Percentiles rank a stretch among this genome's conserved stretches.
These are phyloP conservation scores for Drosophila antonietae DNA, from an alignment of 2,888 invertebrate species.

Conservation along the genomic window DNA sequence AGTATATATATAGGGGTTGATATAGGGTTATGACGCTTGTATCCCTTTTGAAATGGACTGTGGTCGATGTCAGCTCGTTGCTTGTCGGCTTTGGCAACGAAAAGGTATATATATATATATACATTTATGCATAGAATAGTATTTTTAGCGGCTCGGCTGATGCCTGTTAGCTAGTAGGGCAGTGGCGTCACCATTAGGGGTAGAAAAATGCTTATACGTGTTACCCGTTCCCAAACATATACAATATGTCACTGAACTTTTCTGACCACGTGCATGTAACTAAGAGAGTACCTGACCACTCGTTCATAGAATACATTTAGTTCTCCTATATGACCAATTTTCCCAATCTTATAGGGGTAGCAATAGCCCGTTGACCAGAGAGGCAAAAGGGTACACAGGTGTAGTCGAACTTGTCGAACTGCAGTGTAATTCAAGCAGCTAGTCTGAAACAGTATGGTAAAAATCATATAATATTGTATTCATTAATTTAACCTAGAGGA, in stretches of 20 bases:
- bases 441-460: conserved; percentile 25
- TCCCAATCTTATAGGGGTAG: conserved; percentile 38
- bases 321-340: conserved; percentile 20
- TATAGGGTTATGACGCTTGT: conserved; percentile 14
- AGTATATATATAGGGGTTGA: conserved; percentile 43
- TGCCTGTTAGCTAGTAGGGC: background rate
- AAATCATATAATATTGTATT: background rate
- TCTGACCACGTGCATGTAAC: conserved; percentile 18
- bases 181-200: conserved; percentile 28
- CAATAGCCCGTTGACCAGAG: conserved; percentile 22
- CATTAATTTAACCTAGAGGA: background rate
- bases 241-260: conserved; percentile 29
- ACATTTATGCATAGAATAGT: background rate
- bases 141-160: conserved; percentile 4
- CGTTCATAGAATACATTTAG: background rate
- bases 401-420: conserved; percentile 15
- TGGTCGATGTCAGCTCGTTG: conserved; percentile 48
- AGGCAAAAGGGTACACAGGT: conserved; percentile 33
- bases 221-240: background rate
- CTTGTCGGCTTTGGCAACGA: conserved; percentile 23
- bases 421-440: conserved; percentile 36
- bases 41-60: conserved; percentile 25
- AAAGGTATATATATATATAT: background rate
- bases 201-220: background rate
- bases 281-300: conserved; percentile 8